Evolutionary conservation across 2,888 invertebrate genomes (phyloP).

Genomic region (Eilema sororculum): DNA sequence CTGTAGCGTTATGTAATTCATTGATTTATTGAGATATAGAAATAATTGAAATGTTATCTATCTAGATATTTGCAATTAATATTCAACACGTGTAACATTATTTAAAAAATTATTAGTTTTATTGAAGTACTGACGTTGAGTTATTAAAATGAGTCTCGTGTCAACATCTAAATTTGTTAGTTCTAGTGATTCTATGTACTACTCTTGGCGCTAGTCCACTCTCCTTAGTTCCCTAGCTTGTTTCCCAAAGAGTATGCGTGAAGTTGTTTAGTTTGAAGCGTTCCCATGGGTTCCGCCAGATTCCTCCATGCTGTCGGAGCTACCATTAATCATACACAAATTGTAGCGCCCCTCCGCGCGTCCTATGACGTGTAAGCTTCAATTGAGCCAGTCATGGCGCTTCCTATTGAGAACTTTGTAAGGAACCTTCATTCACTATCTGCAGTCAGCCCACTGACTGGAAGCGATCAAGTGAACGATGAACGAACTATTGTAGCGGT

Average conservation of each 20-base stretch:
- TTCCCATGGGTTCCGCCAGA: slow-evolving; percentile 61
- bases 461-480: slow-evolving; percentile 56
- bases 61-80: no score
- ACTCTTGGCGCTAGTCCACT: neutral
- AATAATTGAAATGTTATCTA: no score
- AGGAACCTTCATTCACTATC: slow-evolving; percentile 54
- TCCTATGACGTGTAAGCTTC: slow-evolving; percentile 68
- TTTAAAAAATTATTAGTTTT: no score
- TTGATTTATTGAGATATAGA: no score
- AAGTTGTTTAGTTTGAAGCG: slow-evolving; percentile 66
- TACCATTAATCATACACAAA: slow-evolving; percentile 56
- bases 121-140: no score
- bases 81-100: no score
- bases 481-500: slow-evolving; percentile 40
- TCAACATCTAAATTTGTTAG: no score
- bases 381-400: slow-evolving; percentile 75
- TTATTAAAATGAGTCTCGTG: neutral
- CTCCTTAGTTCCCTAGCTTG: neutral
- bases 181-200: neutral
- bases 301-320: slow-evolving; percentile 32
- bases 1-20: no score
- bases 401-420: slow-evolving; percentile 59
- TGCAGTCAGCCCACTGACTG: slow-evolving; percentile 43
- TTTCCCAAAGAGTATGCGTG: slow-evolving; percentile 30
- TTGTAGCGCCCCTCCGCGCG: slow-evolving; percentile 53